Base-by-base conservation (phyloP, 2,113 vertebrate species). In the Myrmecophaga tridactyla region DNA sequence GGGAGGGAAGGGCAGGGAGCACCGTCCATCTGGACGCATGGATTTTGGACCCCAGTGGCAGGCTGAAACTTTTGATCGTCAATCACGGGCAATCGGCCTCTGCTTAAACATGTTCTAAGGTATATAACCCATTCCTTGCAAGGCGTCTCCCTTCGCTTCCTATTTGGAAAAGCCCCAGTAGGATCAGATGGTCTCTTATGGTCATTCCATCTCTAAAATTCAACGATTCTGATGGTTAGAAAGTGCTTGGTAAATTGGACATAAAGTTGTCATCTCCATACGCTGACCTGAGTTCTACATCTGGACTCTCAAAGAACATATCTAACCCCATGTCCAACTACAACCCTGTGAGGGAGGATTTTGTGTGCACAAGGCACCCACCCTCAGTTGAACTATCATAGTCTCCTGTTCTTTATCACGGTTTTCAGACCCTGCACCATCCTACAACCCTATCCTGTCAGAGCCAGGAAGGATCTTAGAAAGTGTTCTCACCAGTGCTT, bases 301-400 rank as follows among this genome's bases (percentile, higher is more conserved):
- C 51, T 63, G 31, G 41, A 62, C 56, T 86, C 70, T 56, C 69
- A 77, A 63, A 87, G 53, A 65, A n/a, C 0, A 0, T 1, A 9
- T 36, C 51, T 34, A n/a, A 84, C 31, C 34, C 56, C n/a, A 51
- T 36, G 67, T 43, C 46, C 46, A 43, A 48, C 4, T 85, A 70
- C 7, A 41, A 11, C 3, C 29, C 17, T n/a, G 7, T 1, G 25
- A 4, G 20, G 29, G 20, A 7, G n/a, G 8, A 14, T 20, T 0
- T 17, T 25, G 11, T 43, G n/a, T n/a, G n/a, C n/a, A n/a, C n/a
- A n/a, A n/a, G n/a, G n/a, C n/a, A n/a, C 76, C n/a, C 14, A 3
- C 1, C 3, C 41, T 53, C 48, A 41, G 31, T 21, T 13, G 21
- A 81, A 46, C n/a, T 14, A 65, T 2, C 15, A 17, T 0, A 12